phyloP scores from a whole-genome alignment of 1,140 invertebrate species.

The Drosophila jambulina region DNA sequence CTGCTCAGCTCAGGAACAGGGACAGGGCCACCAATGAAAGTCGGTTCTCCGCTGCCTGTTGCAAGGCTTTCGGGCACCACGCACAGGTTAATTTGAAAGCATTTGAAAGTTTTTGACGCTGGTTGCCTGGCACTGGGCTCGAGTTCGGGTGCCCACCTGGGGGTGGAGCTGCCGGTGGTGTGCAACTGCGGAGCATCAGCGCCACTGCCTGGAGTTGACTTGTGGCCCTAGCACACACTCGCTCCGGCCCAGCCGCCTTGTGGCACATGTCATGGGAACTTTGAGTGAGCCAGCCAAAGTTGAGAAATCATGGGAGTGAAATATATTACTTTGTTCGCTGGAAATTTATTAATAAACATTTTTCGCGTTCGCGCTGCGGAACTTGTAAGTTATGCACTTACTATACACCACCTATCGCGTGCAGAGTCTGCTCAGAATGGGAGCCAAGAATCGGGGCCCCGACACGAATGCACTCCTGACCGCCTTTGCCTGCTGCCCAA shows the following conservation, averaged over 20 bases:
- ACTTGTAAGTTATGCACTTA: conserved; percentile 51
- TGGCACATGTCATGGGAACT: conserved; percentile 79
- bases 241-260: conserved; percentile 19
- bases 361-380: conserved; percentile 42
- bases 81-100: conserved; percentile 73
- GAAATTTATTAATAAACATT: conserved; percentile 76
- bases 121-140: conserved; percentile 22
- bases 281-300: conserved; percentile 53
- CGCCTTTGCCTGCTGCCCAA: conserved; percentile 36
- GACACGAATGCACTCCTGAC: conserved; percentile 27
- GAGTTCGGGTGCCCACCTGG: not conserved
- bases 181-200: conserved; percentile 29
- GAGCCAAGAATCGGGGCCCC: conserved; percentile 11
- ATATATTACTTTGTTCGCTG: conserved; percentile 76
- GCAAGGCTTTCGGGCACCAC: conserved; percentile 36
- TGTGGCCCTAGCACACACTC: conserved; percentile 47
- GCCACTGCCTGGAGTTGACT: conserved; percentile 61
- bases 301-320: conserved; percentile 80
- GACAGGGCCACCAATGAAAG: conserved; percentile 25
- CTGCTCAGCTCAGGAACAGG: not conserved
- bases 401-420: conserved; percentile 21
- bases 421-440: conserved; percentile 29
- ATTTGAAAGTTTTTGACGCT: conserved; percentile 77
- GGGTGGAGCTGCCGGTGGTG: not conserved
- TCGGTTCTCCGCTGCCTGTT: conserved; percentile 18